Base-by-base conservation (phyloP, 1,140 invertebrate genomes). In the Odontomachus brunneus region DNA sequence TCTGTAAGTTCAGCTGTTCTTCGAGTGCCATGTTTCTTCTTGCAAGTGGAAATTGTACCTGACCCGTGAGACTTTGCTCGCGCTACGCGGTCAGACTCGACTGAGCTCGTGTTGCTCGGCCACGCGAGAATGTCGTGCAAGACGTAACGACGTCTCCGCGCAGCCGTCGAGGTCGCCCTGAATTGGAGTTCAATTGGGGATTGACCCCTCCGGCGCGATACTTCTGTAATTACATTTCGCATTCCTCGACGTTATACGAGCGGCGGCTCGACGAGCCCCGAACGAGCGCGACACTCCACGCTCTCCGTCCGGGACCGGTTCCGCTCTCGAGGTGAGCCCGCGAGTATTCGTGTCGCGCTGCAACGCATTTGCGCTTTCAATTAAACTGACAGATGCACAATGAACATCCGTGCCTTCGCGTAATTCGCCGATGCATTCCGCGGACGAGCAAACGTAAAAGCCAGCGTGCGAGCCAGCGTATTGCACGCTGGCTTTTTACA, bases 141-240 rank as follows among this genome's bases (percentile, higher is more conserved):
- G 76, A 44, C 82, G 53, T 19, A 26, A 29, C 74, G 74, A 55
- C 71, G 55, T 65, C 38, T 75, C 69, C 15, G 22, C 57, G 26
- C 78, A 69, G 49, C 53, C 75, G 60, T 59, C 62, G 67, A 71
- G 73, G 57, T 62, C 48, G 72, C 72, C 48, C 76, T 74, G 87
- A 89, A 89, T 89, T 89, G 87, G 76, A 86, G 88, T 89, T 89
- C 88, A 89, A 89, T 89, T 89, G 88, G 82, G 71, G 88, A 86
- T 89, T 89, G 88, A 89, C 88, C 88, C 81, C 67, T 89, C 84
- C 76, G 84, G 84, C 87, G 81, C 87, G 88, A 89, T 82, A 89
- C 75, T 89, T 88, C 84, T 83, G 85, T 89, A 89, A 89, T 89
- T 89, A 88, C 87, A 89, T 89, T 89, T 89, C 84, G 84, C 88